phyloP scores from a whole-genome alignment of 2,797 vertebrate genomes.

The Pseudomugil tenellus region DNA sequence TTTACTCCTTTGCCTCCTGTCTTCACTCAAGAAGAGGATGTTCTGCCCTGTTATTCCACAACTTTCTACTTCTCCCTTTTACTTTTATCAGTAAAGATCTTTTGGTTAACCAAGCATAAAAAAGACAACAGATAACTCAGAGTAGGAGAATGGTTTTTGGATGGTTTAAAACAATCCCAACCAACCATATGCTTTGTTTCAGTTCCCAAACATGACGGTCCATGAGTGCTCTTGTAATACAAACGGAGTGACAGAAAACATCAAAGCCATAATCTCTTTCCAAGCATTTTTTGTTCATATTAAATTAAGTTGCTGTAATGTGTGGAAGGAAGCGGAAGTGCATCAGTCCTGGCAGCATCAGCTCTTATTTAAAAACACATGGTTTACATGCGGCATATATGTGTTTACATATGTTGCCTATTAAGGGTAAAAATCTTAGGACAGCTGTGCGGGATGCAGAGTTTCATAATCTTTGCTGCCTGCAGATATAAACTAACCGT shows the following conservation, averaged over 20 bases:
- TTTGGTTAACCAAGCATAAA: constrained; percentile 44
- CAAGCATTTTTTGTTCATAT: constrained; percentile 64
- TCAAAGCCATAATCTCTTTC: constrained; percentile 79
- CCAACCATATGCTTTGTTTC: constrained; percentile 73
- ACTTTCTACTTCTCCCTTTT: constrained; percentile 14
- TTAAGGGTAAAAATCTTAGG: constrained; percentile 11
- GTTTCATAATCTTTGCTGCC: constrained; percentile 5
- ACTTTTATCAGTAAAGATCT: constrained; percentile 33
- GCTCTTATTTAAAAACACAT: constrained; percentile 57
- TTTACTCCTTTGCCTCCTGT: constrained; percentile 18
- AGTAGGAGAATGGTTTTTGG: constrained; percentile 22
- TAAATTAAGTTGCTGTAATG: constrained; percentile 74
- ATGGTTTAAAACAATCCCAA: constrained; percentile 44
- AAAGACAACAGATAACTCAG: constrained; percentile 35
- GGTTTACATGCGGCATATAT: constrained; percentile 41
- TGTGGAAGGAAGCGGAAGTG: constrained; percentile 52
- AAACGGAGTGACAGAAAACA: constrained; percentile 65
- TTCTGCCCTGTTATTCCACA: constrained; percentile 3
- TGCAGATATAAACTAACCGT: constrained; percentile 17
- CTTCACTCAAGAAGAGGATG: constrained; percentile 28
- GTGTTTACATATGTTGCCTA: constrained; percentile 45
- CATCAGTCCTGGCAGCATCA: constrained; percentile 53
- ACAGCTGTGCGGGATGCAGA: constrained; percentile 4
- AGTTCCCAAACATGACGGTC: constrained; percentile 68
- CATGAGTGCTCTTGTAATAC: constrained; percentile 57